These are phyloP conservation scores for Ophiodon elongatus DNA, from an alignment of 2,113 vertebrate species.

Conservation along the genomic window DNA sequence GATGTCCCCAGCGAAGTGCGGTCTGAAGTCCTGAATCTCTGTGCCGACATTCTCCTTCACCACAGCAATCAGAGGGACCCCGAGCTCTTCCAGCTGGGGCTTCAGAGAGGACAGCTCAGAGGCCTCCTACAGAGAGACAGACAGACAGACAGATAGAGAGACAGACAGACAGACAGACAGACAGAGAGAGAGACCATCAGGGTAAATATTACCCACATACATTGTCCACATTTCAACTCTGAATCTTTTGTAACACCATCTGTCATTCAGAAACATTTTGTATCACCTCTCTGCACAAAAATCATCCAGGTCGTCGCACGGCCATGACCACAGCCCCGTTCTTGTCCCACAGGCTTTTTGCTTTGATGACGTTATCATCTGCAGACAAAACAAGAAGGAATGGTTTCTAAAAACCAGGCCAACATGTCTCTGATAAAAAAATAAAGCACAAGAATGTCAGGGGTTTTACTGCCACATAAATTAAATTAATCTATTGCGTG, in stretches of 20 bases:
- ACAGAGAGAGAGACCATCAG: background rate
- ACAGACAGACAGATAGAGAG: background rate
- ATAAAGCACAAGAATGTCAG: background rate
- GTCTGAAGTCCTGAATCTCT: constrained; percentile 93
- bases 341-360: constrained; percentile 89
- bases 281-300: constrained; percentile 97
- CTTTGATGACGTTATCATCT: constrained; percentile 89
- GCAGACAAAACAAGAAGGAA: constrained; percentile 45
- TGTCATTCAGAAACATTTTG: background rate
- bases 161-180: too few relatives aligned
- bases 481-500: background rate
- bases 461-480: background rate
- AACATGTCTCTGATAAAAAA: background rate
- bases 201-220: background rate
- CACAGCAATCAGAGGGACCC: constrained; percentile 93
- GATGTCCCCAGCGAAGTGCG: constrained; percentile 93
- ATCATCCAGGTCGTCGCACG: constrained; percentile 96
- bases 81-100: constrained; percentile 90
- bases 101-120: constrained; percentile 95
- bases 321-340: constrained; percentile 95
- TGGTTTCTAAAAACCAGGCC: constrained; percentile 3
- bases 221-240: background rate
- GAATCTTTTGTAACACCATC: background rate
- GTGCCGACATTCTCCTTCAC: constrained; percentile 92
- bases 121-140: constrained; percentile 87